These are phyloP conservation scores for Pica pica DNA, from an alignment of 2,113 vertebrate species.

Conservation along the genomic window DNA sequence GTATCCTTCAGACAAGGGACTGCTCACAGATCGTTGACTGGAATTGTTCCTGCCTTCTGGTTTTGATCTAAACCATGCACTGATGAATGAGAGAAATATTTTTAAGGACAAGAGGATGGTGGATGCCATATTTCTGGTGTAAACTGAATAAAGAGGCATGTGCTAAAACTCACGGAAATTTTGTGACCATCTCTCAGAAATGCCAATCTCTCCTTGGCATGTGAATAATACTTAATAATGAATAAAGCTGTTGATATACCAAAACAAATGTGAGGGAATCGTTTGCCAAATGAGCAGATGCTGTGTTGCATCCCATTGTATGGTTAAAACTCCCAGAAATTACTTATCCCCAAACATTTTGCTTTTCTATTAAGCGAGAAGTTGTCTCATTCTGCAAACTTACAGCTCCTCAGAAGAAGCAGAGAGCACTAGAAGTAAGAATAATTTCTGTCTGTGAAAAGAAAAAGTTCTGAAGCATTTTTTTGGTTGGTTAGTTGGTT, in stretches of 20 bases:
- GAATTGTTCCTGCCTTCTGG: conserved; percentile 35
- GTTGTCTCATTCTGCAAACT: neutral
- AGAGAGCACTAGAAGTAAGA: neutral
- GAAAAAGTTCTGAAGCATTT: neutral
- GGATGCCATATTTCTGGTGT: conserved; percentile 33
- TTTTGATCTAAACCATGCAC: conserved; percentile 49
- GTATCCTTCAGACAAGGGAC: neutral
- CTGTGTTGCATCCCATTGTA: conserved; percentile 23
- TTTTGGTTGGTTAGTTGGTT: neutral
- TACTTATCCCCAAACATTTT: neutral
- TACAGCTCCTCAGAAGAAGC: neutral
- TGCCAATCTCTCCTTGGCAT: conserved; percentile 34
- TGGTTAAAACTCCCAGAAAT: neutral
- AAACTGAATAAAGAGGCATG: conserved; percentile 23
- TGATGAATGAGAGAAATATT: conserved; percentile 30
- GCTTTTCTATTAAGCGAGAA: neutral
- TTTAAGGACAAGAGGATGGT: conserved; percentile 53
- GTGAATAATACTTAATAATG: conserved; percentile 23
- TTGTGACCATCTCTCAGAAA: conserved; percentile 13
- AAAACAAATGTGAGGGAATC: conserved; percentile 20
- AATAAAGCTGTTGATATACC: conserved; percentile 34
- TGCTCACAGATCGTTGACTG: neutral
- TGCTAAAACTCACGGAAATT: conserved; percentile 3
- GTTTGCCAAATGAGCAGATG: conserved; percentile 56
- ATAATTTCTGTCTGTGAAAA: neutral